A percentile compares a stretch with the other conserved stretches of the same genome.
Conservation (phyloP, 2,888 invertebrate genomes). For the Mimumesa dahlbomi region DNA sequence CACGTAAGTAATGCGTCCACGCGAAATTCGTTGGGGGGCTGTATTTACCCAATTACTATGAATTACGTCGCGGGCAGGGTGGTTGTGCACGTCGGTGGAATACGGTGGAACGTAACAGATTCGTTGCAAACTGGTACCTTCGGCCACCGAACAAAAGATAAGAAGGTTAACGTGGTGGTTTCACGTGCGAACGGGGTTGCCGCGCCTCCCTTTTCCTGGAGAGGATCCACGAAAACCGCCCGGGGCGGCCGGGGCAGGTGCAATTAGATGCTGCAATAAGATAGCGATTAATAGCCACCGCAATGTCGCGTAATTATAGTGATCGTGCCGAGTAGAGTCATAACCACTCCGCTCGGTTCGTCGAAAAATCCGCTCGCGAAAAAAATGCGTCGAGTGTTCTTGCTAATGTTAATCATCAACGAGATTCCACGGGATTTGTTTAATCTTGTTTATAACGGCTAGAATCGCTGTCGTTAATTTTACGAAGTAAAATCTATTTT, state of each 20-base stretch:
- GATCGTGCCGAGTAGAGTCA: constrained; percentile 70
- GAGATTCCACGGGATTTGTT: constrained; percentile 5
- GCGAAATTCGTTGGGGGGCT: no score
- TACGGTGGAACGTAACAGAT: constrained; percentile 10
- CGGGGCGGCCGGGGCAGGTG: constrained; percentile 60
- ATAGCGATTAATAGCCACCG: constrained; percentile 74
- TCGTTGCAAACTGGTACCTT: constrained; percentile 26
- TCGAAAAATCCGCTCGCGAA: constrained; percentile 30
- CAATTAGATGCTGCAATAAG: constrained; percentile 75
- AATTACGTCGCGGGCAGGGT: neutral
- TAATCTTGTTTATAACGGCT: constrained; percentile 2
- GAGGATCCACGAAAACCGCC: constrained; percentile 46
- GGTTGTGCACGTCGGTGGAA: neutral
- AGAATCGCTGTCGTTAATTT: no score
- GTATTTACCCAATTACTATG: no score
- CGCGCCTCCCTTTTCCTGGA: constrained; percentile 30
- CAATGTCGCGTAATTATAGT: constrained; percentile 74
- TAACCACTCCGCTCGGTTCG: constrained; percentile 60
- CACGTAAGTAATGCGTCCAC: no score
- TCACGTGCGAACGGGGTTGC: constrained; percentile 29
- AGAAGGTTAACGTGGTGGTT: constrained; percentile 22
- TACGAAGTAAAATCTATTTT: no score
- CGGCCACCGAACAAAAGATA: constrained; percentile 21
- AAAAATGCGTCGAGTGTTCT: constrained; percentile 5
- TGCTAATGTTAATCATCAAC: constrained; percentile 28